Conservation (phyloP, 2,888 invertebrate genomes). For the Autographa gamma region DNA sequence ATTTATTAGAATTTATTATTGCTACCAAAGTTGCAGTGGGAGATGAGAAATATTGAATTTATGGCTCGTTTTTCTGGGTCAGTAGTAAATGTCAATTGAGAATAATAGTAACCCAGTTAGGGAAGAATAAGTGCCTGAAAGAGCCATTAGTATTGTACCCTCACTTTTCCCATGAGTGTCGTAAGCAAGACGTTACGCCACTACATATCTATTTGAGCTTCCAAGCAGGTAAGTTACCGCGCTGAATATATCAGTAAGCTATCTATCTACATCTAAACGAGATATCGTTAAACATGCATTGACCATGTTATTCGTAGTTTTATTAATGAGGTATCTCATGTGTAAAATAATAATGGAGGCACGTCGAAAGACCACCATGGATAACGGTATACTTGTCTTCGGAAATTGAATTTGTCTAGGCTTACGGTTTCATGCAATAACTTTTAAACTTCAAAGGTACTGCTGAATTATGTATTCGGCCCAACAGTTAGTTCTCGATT, state of each 20-base stretch:
- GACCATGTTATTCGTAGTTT: background rate
- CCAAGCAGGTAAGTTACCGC: background rate
- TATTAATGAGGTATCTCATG: conserved; percentile 10
- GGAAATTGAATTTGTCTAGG: conserved; percentile 43
- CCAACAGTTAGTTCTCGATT: conserved; percentile 72
- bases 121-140: conserved; percentile 31
- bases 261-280: background rate
- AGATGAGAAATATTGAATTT: conserved; percentile 34
- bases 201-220: background rate
- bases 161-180: conserved; percentile 26
- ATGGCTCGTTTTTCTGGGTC: conserved; percentile 30
- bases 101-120: conserved; percentile 45
- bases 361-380: conserved; percentile 34
- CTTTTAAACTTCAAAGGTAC: conserved; percentile 60
- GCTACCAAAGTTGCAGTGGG: conserved; percentile 9
- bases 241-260: background rate
- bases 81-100: conserved; percentile 54
- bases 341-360: conserved; percentile 33
- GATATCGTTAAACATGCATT: background rate
- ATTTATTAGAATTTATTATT: conserved; percentile 35
- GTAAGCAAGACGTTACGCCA: conserved; percentile 23
- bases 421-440: conserved; percentile 49
- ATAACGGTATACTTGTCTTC: conserved; percentile 43
- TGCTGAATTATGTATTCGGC: conserved; percentile 74
- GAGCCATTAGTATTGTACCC: conserved; percentile 26